Conservation (phyloP, 2,113 vertebrate genomes). For the Glaucomys volans region DNA sequence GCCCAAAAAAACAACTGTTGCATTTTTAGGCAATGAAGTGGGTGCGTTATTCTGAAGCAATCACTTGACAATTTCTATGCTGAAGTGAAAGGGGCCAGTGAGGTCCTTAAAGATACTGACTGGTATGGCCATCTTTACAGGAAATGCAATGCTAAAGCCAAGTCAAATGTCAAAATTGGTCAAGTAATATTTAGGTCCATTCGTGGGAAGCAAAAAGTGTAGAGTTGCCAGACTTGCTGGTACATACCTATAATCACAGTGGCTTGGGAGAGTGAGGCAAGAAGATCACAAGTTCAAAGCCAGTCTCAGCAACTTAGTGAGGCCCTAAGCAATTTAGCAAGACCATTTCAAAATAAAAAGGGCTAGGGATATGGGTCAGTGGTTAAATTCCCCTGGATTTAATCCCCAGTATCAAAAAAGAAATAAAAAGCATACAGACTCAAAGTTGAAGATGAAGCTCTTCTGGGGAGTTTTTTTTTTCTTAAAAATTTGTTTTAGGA, state of each 20-base stretch:
- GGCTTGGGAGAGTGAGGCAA: too few relatives aligned
- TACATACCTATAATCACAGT: too few relatives aligned
- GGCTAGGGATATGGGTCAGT: too few relatives aligned
- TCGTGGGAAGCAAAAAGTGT: not conserved
- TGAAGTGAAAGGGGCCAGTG: not conserved
- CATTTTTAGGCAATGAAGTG: constrained; percentile 45
- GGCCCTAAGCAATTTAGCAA: too few relatives aligned
- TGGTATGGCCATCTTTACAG: not conserved
- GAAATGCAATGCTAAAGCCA: constrained; percentile 21
- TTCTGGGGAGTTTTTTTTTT: too few relatives aligned
- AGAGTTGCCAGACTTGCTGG: too few relatives aligned
- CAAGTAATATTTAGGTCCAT: not conserved
- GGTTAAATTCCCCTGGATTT: too few relatives aligned
- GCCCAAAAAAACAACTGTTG: constrained; percentile 58
- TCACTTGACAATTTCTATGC: not conserved
- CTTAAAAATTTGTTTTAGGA: too few relatives aligned
- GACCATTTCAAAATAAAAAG: too few relatives aligned
- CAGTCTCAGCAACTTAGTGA: not conserved
- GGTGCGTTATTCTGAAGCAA: constrained; percentile 25
- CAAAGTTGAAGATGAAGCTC: too few relatives aligned
- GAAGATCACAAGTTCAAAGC: not conserved
- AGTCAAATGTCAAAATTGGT: constrained; percentile 19
- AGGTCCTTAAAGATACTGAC: not conserved
- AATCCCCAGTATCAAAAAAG: too few relatives aligned
- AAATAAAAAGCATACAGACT: too few relatives aligned